Evolutionary conservation across 30 jellyfish, hydroid and myxozoan genomes (phyloP).

Genomic region (Pelagia noctiluca): DNA sequence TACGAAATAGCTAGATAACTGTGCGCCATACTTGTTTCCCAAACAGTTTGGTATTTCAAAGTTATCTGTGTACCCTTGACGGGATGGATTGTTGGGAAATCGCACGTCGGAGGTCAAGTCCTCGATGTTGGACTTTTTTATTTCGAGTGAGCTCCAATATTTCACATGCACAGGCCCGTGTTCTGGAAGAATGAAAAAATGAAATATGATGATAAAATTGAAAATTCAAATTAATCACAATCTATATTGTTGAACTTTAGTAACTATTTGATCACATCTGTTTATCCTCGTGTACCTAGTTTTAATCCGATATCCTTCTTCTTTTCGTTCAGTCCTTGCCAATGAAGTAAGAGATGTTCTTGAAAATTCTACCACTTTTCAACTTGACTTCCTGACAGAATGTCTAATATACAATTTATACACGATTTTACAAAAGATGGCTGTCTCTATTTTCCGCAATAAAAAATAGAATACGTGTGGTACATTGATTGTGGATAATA

Average conservation of each 20-base stretch:
- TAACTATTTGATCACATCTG: neutral
- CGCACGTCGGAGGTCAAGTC: constrained; percentile 74
- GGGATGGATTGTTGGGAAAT: constrained; percentile 78
- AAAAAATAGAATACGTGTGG: too few relatives aligned
- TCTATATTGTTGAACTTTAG: neutral
- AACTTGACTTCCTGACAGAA: too few relatives aligned
- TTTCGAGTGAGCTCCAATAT: constrained; percentile 18
- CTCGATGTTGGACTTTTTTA: neutral
- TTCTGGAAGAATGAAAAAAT: constrained; percentile 5
- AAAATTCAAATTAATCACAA: too few relatives aligned
- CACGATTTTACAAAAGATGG: too few relatives aligned
- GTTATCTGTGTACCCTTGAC: constrained; percentile 75
- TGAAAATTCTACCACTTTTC: too few relatives aligned
- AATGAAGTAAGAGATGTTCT: too few relatives aligned
- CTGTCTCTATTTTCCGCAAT: too few relatives aligned
- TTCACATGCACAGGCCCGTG: constrained; percentile 75
- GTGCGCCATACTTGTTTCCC: constrained; percentile 72
- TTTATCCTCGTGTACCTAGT: too few relatives aligned
- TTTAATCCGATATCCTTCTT: too few relatives aligned
- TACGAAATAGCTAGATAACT: constrained; percentile 64
- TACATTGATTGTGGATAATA: too few relatives aligned
- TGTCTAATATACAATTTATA: too few relatives aligned
- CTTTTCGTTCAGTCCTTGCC: neutral
- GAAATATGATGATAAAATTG: neutral
- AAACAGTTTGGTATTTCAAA: constrained; percentile 67